Percentiles rank a stretch among this genome's conserved stretches.
phyloP scores from a whole-genome alignment of 1,140 invertebrate species.

The Cotesia glomerata region DNA sequence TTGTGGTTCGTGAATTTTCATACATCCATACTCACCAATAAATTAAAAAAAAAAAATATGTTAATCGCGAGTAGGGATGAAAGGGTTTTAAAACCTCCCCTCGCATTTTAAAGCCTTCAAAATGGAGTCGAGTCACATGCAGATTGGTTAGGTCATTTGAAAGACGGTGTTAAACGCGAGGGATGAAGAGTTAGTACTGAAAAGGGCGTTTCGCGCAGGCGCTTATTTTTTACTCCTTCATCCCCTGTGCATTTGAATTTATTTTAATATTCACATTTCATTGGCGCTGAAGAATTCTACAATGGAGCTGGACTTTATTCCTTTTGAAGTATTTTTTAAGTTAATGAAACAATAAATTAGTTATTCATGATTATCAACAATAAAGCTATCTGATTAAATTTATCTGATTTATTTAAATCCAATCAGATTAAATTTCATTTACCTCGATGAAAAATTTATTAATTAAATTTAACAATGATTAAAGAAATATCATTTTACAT shows the following conservation, averaged over 20 bases:
- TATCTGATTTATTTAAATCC: too few relatives aligned
- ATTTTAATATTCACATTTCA: slow-evolving; percentile 54
- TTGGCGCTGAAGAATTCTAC: slow-evolving; percentile 16
- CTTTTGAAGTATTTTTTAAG: too few relatives aligned
- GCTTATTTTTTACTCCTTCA: slow-evolving; percentile 35
- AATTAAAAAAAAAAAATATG: not conserved
- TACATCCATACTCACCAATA: not conserved
- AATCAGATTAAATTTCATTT: too few relatives aligned
- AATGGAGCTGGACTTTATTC: not conserved
- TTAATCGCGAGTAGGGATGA: not conserved
- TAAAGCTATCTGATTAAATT: too few relatives aligned
- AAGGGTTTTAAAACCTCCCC: slow-evolving; percentile 4
- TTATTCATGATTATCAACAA: too few relatives aligned
- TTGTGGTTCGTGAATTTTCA: not conserved
- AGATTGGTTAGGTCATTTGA: slow-evolving; percentile 58
- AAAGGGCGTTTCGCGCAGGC: slow-evolving; percentile 60
- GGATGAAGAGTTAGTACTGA: not conserved
- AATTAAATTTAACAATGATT: too few relatives aligned
- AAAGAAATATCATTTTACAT: not conserved
- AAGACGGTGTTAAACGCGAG: slow-evolving; percentile 43
- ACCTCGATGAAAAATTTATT: too few relatives aligned
- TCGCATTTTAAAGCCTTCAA: slow-evolving; percentile 52
- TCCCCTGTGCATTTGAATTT: slow-evolving; percentile 44
- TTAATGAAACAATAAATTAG: too few relatives aligned
- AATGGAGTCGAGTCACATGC: slow-evolving; percentile 60